A percentile compares a stretch with the other conserved stretches of the same genome.
These are phyloP conservation scores for Neogale vison DNA, from an alignment of 2,113 vertebrate genomes.

Conservation along the genomic window DNA sequence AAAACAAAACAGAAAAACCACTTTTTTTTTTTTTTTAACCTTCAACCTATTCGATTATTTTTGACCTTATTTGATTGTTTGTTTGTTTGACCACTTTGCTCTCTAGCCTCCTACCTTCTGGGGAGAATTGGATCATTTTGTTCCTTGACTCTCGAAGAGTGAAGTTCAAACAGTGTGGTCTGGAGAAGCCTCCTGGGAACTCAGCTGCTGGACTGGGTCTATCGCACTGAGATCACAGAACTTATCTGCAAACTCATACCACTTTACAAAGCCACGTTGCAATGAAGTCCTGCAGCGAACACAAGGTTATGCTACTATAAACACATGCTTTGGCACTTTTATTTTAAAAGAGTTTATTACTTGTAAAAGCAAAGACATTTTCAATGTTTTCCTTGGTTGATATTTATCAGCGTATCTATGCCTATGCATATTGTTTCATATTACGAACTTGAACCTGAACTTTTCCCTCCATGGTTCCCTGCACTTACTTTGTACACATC, in stretches of 20 bases:
- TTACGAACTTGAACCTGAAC: not conserved
- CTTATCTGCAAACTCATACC: not conserved
- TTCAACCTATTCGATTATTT: not conserved
- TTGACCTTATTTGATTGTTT: not conserved
- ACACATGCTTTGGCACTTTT: not conserved
- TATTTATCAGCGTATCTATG: not conserved
- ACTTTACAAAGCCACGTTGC: not conserved
- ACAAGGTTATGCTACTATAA: not conserved
- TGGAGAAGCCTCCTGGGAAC: not conserved
- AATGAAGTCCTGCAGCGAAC: not conserved
- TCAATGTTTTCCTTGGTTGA: not conserved
- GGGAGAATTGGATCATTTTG: not conserved
- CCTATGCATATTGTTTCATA: not conserved
- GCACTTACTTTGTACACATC: not conserved
- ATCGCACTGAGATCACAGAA: not conserved
- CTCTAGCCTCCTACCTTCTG: not conserved
- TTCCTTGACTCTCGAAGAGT: not conserved
- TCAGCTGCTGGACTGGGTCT: not conserved
- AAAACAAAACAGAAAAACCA: no score
- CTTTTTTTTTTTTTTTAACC: not conserved
- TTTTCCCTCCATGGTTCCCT: not conserved
- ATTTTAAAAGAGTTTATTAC: not conserved
- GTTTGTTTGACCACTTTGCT: not conserved
- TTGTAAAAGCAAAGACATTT: not conserved
- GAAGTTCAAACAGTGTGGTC: not conserved